Percentiles rank a stretch among this genome's conserved stretches.
Conservation (phyloP, 2,113 vertebrate genomes). For the Centrocercus urophasianus region DNA sequence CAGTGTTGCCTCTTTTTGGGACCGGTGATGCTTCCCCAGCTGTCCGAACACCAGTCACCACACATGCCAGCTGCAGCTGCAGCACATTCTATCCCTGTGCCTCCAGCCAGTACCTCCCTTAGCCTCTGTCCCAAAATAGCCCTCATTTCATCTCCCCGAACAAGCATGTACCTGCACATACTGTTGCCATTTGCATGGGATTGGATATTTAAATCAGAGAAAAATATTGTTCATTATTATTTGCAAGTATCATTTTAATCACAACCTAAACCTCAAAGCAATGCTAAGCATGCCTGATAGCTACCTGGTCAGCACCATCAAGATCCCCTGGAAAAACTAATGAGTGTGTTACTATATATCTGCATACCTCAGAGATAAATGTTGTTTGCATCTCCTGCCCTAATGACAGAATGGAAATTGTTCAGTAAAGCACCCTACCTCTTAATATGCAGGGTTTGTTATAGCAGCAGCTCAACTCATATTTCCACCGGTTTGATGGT, state of each 20-base stretch:
- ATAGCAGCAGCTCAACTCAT: slow-evolving; percentile 81
- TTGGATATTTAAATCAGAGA: slow-evolving; percentile 60
- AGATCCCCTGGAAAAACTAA: slow-evolving; percentile 55
- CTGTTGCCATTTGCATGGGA: slow-evolving; percentile 53
- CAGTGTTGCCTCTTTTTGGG: not conserved
- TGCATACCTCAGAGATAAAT: slow-evolving; percentile 74
- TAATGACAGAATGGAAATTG: slow-evolving; percentile 62
- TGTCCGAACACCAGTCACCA: not conserved
- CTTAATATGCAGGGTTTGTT: slow-evolving; percentile 85
- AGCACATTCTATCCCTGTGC: rapidly evolving
- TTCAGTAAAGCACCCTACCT: slow-evolving; percentile 71
- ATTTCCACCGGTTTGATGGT: slow-evolving; percentile 84
- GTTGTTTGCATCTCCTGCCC: slow-evolving; percentile 72
- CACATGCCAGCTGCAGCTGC: rapidly evolving
- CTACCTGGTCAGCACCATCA: slow-evolving; percentile 46
- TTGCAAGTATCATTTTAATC: slow-evolving; percentile 21
- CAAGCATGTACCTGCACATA: slow-evolving; percentile 8
- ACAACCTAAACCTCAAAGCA: slow-evolving; percentile 54
- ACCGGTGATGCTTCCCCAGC: rapidly evolving
- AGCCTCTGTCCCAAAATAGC: not conserved
- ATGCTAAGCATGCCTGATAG: not conserved
- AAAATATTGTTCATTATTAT: slow-evolving; percentile 20
- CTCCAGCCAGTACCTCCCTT: not conserved
- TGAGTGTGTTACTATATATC: slow-evolving; percentile 51
- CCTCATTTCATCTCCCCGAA: slow-evolving; percentile 32